Conservation (phyloP, 2,113 vertebrate genomes). For the Stegastes partitus region DNA sequence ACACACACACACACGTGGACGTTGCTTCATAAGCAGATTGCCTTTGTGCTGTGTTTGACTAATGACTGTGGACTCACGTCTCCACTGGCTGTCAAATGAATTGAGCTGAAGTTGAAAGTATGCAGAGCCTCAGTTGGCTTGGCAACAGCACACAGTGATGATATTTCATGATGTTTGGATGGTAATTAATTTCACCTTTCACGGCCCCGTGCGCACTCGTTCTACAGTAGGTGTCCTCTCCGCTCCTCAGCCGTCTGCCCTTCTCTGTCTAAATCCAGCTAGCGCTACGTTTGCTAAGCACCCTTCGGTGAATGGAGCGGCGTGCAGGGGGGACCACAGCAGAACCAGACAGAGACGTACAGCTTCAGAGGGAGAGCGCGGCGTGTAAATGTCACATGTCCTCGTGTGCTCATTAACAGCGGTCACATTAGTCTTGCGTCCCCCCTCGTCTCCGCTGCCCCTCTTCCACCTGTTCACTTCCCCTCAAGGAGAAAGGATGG, state of each 20-base stretch:
- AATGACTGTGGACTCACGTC: slow-evolving; percentile 14
- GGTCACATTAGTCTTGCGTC: slow-evolving; percentile 43
- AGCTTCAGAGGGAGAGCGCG: slow-evolving; percentile 16
- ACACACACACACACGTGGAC: too few relatives aligned
- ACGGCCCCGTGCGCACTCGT: background rate
- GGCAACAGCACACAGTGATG: slow-evolving; percentile 42
- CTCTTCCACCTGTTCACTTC: slow-evolving; percentile 16
- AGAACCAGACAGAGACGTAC: slow-evolving; percentile 15
- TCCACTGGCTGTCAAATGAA: slow-evolving; percentile 31
- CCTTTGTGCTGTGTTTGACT: background rate
- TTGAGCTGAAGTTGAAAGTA: slow-evolving; percentile 21
- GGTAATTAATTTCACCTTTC: slow-evolving; percentile 66
- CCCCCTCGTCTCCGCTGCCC: background rate
- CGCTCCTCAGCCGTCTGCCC: slow-evolving; percentile 18
- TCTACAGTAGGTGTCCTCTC: slow-evolving; percentile 1
- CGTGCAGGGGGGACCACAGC: background rate
- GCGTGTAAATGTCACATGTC: slow-evolving; percentile 55
- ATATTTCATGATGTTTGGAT: slow-evolving; percentile 39
- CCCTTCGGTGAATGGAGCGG: slow-evolving; percentile 3
- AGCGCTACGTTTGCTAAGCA: background rate
- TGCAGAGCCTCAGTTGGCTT: slow-evolving; percentile 41
- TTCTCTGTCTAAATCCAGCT: slow-evolving; percentile 7
- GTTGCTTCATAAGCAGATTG: background rate
- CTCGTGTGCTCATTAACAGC: slow-evolving; percentile 50
- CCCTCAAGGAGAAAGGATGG: slow-evolving; percentile 52